Percentiles rank a stretch among this genome's conserved stretches.
These are phyloP conservation scores for Stigmatopora nigra DNA, from an alignment of 2,113 vertebrate genomes.

Conservation along the genomic window DNA sequence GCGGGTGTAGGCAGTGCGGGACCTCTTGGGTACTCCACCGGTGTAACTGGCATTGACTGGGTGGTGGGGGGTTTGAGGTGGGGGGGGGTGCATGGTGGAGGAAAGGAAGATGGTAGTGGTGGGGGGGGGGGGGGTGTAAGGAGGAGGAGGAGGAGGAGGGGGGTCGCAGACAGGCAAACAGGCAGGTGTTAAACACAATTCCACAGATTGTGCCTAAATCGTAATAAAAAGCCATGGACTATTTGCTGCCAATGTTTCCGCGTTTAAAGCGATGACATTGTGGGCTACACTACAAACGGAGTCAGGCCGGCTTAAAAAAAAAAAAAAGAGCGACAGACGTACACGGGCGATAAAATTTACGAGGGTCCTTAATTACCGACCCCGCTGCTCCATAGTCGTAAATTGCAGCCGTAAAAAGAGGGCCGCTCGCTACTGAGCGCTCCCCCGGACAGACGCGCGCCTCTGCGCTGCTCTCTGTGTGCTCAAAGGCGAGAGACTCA, in stretches of 20 bases:
- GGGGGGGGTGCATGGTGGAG: background rate
- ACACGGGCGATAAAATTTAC: slow-evolving; percentile 97
- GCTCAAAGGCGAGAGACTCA: slow-evolving; percentile 73
- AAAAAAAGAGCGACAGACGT: slow-evolving; percentile 85
- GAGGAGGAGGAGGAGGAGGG: slow-evolving; percentile 17
- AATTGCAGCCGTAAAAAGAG: slow-evolving; percentile 83
- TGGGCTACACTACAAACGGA: slow-evolving; percentile 73
- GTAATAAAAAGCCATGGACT: slow-evolving; percentile 10
- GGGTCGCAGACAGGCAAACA: slow-evolving; percentile 72
- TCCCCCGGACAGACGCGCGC: slow-evolving; percentile 51
- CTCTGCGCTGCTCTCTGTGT: slow-evolving; percentile 50
- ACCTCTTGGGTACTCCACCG: slow-evolving; percentile 97
- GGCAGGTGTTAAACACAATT: slow-evolving; percentile 75
- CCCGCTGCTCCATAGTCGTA: slow-evolving; percentile 91
- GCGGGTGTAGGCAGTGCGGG: slow-evolving; percentile 97
- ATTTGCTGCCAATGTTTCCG: slow-evolving; percentile 20
- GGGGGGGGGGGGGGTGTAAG: background rate
- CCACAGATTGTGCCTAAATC: slow-evolving; percentile 21
- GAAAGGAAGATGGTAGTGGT: background rate
- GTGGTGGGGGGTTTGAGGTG: background rate
- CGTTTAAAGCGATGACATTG: slow-evolving; percentile 75
- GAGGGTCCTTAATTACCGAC: slow-evolving; percentile 95
- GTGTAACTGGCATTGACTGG: slow-evolving; percentile 89
- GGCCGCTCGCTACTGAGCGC: slow-evolving; percentile 63
- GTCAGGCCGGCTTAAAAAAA: slow-evolving; percentile 79